Conservation (phyloP, 2,113 vertebrate genomes). For the Tapirus terrestris region DNA sequence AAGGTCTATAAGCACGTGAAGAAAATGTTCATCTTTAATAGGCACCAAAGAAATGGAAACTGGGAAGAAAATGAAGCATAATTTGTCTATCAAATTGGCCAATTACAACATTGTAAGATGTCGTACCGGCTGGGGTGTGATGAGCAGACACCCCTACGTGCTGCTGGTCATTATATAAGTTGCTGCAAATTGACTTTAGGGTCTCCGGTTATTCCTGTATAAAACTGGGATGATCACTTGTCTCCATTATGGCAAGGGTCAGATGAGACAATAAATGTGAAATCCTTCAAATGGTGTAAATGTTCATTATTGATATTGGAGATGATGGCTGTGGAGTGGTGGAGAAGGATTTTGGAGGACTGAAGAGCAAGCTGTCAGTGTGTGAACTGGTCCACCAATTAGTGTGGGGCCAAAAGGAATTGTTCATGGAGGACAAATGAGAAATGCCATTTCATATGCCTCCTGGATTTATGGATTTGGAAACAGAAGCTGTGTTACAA, state of each 20-base stretch:
- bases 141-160: not conserved
- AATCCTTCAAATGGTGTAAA: not conserved
- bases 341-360: not conserved
- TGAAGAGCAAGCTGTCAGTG: no score
- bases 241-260: not conserved
- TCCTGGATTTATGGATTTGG: constrained; percentile 40
- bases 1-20: not conserved
- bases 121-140: not conserved
- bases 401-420: not conserved
- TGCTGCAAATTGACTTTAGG: not conserved
- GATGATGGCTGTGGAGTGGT: not conserved
- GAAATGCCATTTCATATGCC: not conserved
- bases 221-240: not conserved
- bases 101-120: not conserved
- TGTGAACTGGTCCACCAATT: not conserved
- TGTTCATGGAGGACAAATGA: not conserved
- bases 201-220: not conserved
- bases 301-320: not conserved
- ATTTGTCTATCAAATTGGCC: not conserved
- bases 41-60: not conserved
- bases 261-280: not conserved
- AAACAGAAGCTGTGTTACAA: not conserved
- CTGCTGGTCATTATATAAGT: not conserved
- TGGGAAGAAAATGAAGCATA: not conserved
- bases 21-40: not conserved